phyloP scores from a whole-genome alignment of 2,888 invertebrate species.

The Oligia fasciuncula region DNA sequence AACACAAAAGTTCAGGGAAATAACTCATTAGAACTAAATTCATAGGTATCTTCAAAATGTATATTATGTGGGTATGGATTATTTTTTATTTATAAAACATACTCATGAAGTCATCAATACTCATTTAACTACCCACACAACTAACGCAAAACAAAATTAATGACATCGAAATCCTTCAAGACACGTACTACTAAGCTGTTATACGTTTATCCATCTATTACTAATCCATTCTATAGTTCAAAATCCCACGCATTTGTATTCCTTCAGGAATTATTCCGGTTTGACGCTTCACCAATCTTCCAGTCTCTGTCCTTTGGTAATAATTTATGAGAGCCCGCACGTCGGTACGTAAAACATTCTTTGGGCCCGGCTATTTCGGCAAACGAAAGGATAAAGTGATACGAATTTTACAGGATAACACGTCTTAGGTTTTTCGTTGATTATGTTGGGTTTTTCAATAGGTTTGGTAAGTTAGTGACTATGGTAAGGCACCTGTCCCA shows the following conservation, averaged over 20 bases:
- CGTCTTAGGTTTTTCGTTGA: too few species aligned
- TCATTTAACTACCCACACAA: background rate
- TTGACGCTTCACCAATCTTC: constrained; percentile 75
- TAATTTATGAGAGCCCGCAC: constrained; percentile 77
- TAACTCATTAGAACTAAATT: background rate
- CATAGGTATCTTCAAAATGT: background rate
- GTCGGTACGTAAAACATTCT: constrained; percentile 70
- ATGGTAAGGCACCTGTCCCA: background rate
- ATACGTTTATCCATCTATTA: constrained; percentile 1
- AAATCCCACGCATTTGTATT: constrained; percentile 42
- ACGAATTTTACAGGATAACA: constrained; percentile 14
- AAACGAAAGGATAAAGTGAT: constrained; percentile 16
- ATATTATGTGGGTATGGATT: background rate
- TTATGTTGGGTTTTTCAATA: background rate
- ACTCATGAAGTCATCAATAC: background rate
- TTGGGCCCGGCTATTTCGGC: constrained; percentile 63
- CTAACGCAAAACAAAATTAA: background rate
- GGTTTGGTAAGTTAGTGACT: background rate
- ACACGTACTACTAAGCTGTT: background rate
- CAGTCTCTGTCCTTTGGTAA: constrained; percentile 76
- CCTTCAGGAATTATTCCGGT: constrained; percentile 75
- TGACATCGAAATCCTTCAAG: background rate
- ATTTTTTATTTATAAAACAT: background rate
- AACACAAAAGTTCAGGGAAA: constrained; percentile 1
- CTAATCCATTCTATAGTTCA: constrained; percentile 39